These are phyloP conservation scores for Tuberolachnus salignus DNA, from an alignment of 2,888 invertebrate species.

Conservation along the genomic window DNA sequence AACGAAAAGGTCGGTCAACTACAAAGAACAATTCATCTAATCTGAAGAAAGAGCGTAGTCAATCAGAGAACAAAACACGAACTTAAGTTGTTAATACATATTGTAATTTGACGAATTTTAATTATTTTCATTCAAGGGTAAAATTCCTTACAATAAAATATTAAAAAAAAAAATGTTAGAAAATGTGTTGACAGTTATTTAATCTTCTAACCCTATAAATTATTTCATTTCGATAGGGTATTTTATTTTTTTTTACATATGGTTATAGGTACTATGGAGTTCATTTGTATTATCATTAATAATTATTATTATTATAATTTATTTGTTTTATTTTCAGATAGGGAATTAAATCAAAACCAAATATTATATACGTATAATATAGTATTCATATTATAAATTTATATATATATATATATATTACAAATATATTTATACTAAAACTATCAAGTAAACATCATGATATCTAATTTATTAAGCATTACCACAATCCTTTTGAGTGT, in stretches of 20 bases:
- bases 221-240: slow-evolving; percentile 16
- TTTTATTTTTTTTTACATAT: slow-evolving; percentile 21
- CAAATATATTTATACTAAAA: neutral
- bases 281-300: slow-evolving; percentile 13
- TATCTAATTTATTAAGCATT: slow-evolving; percentile 70
- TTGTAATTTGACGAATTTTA: slow-evolving; percentile 56
- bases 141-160: slow-evolving; percentile 47
- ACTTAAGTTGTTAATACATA: slow-evolving; percentile 39
- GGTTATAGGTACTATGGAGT: slow-evolving; percentile 15
- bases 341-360: slow-evolving; percentile 28
- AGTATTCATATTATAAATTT: neutral
- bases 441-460: slow-evolving; percentile 57
- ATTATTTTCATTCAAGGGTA: slow-evolving; percentile 49
- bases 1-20: slow-evolving; percentile 76
- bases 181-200: slow-evolving; percentile 45
- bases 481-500: slow-evolving; percentile 80
- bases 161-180: slow-evolving; percentile 27
- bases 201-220: neutral
- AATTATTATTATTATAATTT: slow-evolving; percentile 15
- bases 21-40: slow-evolving; percentile 70
- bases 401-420: no score
- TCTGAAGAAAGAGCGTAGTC: slow-evolving; percentile 42
- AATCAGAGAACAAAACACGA: slow-evolving; percentile 55
- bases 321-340: slow-evolving; percentile 55
- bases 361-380: slow-evolving; percentile 25